Evolutionary conservation across 2,797 vertebrate genomes (phyloP), one percentile per base, ranked within the genome.

Genomic region (Propithecus deckenii): DNA sequence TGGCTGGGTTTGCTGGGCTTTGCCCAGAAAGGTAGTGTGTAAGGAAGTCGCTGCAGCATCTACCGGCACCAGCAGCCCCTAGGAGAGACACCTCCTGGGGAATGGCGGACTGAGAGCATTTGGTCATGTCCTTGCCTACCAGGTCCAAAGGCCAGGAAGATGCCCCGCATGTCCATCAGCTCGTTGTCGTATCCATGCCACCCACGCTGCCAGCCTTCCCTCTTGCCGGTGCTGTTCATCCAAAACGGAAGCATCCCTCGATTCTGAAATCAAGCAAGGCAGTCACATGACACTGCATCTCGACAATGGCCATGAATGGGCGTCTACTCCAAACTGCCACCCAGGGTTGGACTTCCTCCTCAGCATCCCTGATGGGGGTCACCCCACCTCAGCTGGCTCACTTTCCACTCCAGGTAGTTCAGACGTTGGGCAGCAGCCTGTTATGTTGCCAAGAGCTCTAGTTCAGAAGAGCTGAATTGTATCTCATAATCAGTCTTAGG

Each of bases 131-230:
- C 61, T 94, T 75, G 38, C 61, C 97, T 99, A 99, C 99, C 99
- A 93, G 99, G 99, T 95, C 99, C 99, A 0, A 98, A 99, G 0
- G 99, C 99, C 7, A 99, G 15, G 98, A 99, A 99, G 98, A 99
- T 99, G 43, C 99, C 99, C 95, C 99, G 99, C 99, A 99, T 99
- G 97, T 99, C 99, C 96, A 99, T 97, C 86, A 99, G 99, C 97
- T 99, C 99, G 0, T 99, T 99, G 98, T 99, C 99, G 0, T 99
- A 99, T 14, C 99, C 99, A 0, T 99, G 99, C 99, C 99, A 99
- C n/a, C 99, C 99, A 0, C 98, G 98, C 89, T 99, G 99, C 99
- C 99, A 99, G 30, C 98, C 99, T 76, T 98, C 97, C 4, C 98
- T 95, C 89, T 74, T 97, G 30, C 98, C 98, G 0, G 99, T 99